These are phyloP conservation scores for Leptinotarsa lineolata DNA, from an alignment of 1,140 invertebrate genomes.

Conservation along the genomic window DNA sequence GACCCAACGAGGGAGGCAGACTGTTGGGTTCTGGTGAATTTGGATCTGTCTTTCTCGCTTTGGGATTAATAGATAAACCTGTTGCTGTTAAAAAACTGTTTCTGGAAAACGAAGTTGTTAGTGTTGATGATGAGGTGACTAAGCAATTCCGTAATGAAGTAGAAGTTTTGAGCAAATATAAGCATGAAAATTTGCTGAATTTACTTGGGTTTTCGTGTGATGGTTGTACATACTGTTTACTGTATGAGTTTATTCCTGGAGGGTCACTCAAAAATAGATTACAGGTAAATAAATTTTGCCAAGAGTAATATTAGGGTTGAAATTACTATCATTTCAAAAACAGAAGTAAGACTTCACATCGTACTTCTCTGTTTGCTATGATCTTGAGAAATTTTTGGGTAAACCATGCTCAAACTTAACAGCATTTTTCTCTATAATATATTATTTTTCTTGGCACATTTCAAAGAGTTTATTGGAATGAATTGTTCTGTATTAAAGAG, in stretches of 20 bases:
- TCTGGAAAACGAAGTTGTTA: constrained; percentile 55
- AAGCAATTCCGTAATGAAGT: constrained; percentile 72
- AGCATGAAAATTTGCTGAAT: constrained; percentile 69
- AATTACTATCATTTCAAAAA: neutral
- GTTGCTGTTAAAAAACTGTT: constrained; percentile 69
- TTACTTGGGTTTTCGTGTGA: constrained; percentile 70
- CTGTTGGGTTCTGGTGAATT: constrained; percentile 71
- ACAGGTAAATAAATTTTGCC: constrained; percentile 36
- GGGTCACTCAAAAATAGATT: constrained; percentile 71
- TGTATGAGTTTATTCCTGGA: constrained; percentile 71
- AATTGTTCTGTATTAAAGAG: no score
- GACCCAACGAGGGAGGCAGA: constrained; percentile 46
- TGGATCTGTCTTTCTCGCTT: constrained; percentile 70
- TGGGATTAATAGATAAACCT: constrained; percentile 54
- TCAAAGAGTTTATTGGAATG: no score
- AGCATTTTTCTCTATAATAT: no score
- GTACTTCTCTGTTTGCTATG: no score
- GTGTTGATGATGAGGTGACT: constrained; percentile 54
- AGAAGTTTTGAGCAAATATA: constrained; percentile 61
- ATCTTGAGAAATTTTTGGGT: no score
- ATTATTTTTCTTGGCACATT: no score
- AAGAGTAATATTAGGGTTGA: neutral
- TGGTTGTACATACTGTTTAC: constrained; percentile 66
- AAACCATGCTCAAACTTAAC: no score
- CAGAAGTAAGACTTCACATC: neutral